Evolutionary conservation across 2,113 vertebrate genomes (phyloP).

Genomic region (Paradisaea rubra): DNA sequence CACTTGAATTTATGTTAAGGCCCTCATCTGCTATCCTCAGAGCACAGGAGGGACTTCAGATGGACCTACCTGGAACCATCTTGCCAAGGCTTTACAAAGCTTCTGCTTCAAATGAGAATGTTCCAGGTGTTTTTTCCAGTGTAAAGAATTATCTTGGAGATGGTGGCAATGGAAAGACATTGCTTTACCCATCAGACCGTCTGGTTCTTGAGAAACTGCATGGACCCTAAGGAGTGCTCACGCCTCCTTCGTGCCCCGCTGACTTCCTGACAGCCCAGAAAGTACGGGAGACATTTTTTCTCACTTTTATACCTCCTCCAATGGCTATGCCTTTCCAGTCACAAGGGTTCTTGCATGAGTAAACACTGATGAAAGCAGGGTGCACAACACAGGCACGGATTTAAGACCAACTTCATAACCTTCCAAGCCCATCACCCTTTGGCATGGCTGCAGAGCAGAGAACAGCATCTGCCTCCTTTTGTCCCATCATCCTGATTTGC

Average conservation of each 20-base stretch:
- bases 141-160: background rate
- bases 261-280: background rate
- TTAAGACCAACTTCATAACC: background rate
- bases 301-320: background rate
- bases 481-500: background rate
- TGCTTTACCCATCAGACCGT: background rate
- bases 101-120: background rate
- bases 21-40: background rate
- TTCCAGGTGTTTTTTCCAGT: background rate
- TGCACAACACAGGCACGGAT: background rate
- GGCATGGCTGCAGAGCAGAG: background rate
- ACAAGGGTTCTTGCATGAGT: background rate
- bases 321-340: background rate
- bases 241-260: fast-evolving
- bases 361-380: background rate
- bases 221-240: background rate
- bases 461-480: background rate
- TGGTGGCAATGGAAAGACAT: background rate
- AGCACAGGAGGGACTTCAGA: background rate
- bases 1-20: background rate
- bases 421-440: background rate
- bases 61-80: background rate
- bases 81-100: background rate
- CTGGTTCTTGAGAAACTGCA: background rate
- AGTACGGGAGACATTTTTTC: background rate